Evolutionary conservation across 2,113 vertebrate species (phyloP).

Genomic region (Datnioides undecimradiatus): DNA sequence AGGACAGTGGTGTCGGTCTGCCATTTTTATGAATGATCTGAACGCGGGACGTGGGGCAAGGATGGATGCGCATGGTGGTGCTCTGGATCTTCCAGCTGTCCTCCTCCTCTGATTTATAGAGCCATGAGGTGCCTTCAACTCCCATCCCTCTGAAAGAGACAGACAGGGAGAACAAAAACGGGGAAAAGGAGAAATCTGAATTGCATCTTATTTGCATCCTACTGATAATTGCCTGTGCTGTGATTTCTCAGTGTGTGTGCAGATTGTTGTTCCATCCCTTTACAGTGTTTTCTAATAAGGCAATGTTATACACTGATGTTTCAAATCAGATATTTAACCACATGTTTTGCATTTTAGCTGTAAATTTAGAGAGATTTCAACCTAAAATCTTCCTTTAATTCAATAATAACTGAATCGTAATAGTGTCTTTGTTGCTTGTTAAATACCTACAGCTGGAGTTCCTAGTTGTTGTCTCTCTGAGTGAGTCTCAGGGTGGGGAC

Average conservation of each 20-base stretch:
- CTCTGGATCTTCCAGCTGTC: conserved; percentile 23
- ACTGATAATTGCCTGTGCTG: neutral
- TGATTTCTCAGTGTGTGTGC: neutral
- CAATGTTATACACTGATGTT: neutral
- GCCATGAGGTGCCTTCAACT: neutral
- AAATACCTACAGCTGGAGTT: too few species aligned
- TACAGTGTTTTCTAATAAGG: too few species aligned
- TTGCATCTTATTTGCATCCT: neutral
- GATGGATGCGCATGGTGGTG: conserved; percentile 39
- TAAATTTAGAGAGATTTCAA: neutral
- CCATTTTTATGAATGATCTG: conserved; percentile 72
- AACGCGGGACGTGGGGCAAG: conserved; percentile 46
- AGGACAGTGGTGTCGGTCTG: conserved; percentile 22
- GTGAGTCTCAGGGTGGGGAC: neutral
- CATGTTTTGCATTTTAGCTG: neutral
- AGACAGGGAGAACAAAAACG: neutral
- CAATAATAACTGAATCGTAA: neutral
- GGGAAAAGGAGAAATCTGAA: neutral
- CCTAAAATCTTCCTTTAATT: neutral
- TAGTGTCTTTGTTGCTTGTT: neutral
- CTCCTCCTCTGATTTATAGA: neutral
- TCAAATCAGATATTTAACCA: too few species aligned
- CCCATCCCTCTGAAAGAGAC: neutral
- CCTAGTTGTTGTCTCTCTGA: fast-evolving
- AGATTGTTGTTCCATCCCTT: too few species aligned